Evolutionary conservation across 2,888 invertebrate species (phyloP), one percentile per base, ranked within the genome.

Genomic region (Microdon myrmicae): DNA sequence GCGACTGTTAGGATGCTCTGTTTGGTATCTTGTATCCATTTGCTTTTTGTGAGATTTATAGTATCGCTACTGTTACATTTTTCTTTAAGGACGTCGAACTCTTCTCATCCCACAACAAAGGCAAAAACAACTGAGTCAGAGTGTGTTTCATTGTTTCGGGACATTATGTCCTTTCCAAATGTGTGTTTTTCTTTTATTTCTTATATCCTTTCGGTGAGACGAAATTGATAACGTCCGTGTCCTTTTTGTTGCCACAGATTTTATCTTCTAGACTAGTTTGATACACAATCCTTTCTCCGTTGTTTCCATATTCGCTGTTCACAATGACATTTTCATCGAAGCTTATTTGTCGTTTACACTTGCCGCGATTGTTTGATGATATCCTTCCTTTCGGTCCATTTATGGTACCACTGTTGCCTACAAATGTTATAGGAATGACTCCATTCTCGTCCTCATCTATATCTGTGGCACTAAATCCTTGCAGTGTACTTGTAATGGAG

Each of bases 331-430:
- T 72, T 35, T 75, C 78, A 51, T 78, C 77, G 61, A 77, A 76
- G 60, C 78, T 77, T 60, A 74, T 75, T 74, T 79, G 78, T 54
- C 68, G 71, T 51, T 71, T 75, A 28, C 68, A 68, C 55, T 72
- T 70, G 2, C 69, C 68, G 35, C 60, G 71, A 44, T 45, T 53
- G 38, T 64, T 64, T 29, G 45, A 49, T 53, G 25, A n/a, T n/a
- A n/a, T n/a, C 14, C 22, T 31, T n/a, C 43, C 23, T 28, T 43
- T 64, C 20, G 47, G 26, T 13, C 17, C 47, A 6, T 29, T 22
- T 9, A 1, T 19, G 20, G 10, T n/a, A 13, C 10, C 10, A 17
- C 25, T 31, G 9, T 58, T 58, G 17, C 26, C 45, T 2, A 45
- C 13, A 3, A 23, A 13, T 51, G 49, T 56, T 19, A 56, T 49